Evolutionary conservation across 2,113 vertebrate genomes (phyloP), one percentile per base, ranked within the genome.

Genomic region (Nycticebus coucang): DNA sequence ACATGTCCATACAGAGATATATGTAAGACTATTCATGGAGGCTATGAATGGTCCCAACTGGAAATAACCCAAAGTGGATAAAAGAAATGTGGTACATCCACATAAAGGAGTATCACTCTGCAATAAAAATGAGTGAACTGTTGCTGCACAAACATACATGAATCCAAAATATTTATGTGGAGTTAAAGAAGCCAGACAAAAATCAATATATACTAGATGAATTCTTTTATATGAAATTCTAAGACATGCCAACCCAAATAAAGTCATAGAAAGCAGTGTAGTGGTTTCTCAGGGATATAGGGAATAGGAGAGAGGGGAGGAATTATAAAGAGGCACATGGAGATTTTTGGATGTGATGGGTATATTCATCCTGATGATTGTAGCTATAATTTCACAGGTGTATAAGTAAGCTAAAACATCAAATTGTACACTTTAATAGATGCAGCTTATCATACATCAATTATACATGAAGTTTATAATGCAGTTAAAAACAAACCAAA

Each of bases 151-250:
- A 30, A 18, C 35, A 53, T 21, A 59, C 37, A 59, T 50, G 28
- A 89, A 30, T 75, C 18, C n/a, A 85, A 91, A 87, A 78, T 55
- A 84, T 69, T 33, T 87, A 71, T 45, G 1, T n/a, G n/a, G 30
- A 92, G 24, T 86, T 18, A 86, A 89, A 81, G 57, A 75, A 94
- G n/a, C 19, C 26, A 91, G 37, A 87, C 64, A 80, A 85, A 95
- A 78, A 72, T 45, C 2, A 81, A 7, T 59, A 33, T 0, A 30
- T 41, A 66, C 18, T 72, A 22, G 45, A 79, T 45, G 37, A 68
- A 59, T 78, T 22, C 26, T 41, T 79, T 68, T 55, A 71, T 37
- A 55, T 71, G 82, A 72, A 86, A 94, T 74, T 87, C 41, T 86
- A 82, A 92, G 85, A 59, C 41, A 89, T 21, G 53, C 28, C 80